phyloP scores from a whole-genome alignment of 2,797 vertebrate genomes.

The Acanthurus lineatus region DNA sequence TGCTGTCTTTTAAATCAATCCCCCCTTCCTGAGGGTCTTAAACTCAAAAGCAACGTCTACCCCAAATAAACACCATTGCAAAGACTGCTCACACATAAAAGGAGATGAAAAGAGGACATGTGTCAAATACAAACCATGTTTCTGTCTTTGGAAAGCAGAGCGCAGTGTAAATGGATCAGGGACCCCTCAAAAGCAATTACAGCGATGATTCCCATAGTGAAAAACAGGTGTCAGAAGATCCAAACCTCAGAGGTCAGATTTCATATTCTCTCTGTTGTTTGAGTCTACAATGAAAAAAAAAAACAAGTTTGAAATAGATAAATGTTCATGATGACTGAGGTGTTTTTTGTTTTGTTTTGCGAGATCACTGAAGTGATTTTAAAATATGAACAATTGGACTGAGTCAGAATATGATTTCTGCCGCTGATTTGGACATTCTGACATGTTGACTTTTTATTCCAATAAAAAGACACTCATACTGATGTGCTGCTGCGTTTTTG shows the following conservation, averaged over 20 bases:
- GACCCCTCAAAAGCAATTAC: slow-evolving; percentile 81
- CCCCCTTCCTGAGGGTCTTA: slow-evolving; percentile 41
- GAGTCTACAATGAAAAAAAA: slow-evolving; percentile 1
- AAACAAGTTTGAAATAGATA: slow-evolving; percentile 54
- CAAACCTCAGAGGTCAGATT: slow-evolving; percentile 67
- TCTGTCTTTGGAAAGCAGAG: slow-evolving; percentile 61
- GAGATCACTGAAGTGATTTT: neutral
- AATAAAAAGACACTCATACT: neutral
- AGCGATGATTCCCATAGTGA: slow-evolving; percentile 60
- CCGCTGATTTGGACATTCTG: neutral
- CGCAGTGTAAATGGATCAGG: slow-evolving; percentile 77
- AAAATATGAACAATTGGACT: slow-evolving; percentile 13
- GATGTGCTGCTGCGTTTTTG: neutral
- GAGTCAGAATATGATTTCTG: neutral
- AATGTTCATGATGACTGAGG: slow-evolving; percentile 24
- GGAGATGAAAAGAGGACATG: slow-evolving; percentile 76
- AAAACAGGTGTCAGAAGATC: slow-evolving; percentile 75
- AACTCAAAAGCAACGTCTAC: slow-evolving; percentile 52
- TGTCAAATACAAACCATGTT: slow-evolving; percentile 79
- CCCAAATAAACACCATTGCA: slow-evolving; percentile 74
- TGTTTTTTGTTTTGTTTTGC: slow-evolving; percentile 18
- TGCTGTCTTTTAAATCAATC: slow-evolving; percentile 50
- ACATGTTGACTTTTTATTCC: neutral
- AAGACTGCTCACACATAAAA: slow-evolving; percentile 61
- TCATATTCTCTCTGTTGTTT: slow-evolving; percentile 66